Base-by-base conservation (phyloP, 2,888 invertebrate species). In the Podotricha telesiphe region DNA sequence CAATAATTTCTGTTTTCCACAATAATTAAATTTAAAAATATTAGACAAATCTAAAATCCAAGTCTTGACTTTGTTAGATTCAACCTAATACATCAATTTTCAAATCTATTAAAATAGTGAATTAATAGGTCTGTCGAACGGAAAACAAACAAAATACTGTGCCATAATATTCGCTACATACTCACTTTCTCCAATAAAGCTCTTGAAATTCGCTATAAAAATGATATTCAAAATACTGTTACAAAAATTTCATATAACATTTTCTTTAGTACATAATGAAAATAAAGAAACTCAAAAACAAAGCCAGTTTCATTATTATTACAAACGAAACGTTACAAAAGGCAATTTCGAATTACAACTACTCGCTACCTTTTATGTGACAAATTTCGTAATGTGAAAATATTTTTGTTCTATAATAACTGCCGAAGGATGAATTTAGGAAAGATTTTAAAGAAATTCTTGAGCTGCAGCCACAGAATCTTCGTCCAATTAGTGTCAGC, bases 401-500 rank as follows among this genome's bases (percentile, higher is more conserved):
- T n/a, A n/a, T n/a, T n/a, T n/a, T n/a, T 56, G 65, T 74, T 66
- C 64, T 47, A 22, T 69, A 69, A 72, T 66, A 72, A 70, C 62
- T 69, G 67, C 59, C 58, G 66, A 68, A n/a, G n/a, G n/a, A 72
- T 66, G 48, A 73, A 67, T 74, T 71, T 58, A 64, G 37, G 56
- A 45, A 58, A 72, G 66, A 73, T 74, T 77, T 72, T 55, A 72
- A 74, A 73, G 71, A 70, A 75, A 74, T 76, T 73, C 73, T 65
- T 51, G 70, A 68, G 45, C 55, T 55, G 28, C 55, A 61, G 63
- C 65, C 62, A 67, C 69, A 67, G 69, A 73, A 69, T 73, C 74
- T 66, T 61, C 55, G 72, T 83, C 86, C 88, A 89, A 89, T 89
- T 88, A 89, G 86, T 87, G 89, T 89, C 86, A 86, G 82, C 82